Percentiles rank a stretch among this genome's conserved stretches.
Evolutionary conservation across 2,113 vertebrate genomes (phyloP).

Genomic region (Circaetus cinerascens): DNA sequence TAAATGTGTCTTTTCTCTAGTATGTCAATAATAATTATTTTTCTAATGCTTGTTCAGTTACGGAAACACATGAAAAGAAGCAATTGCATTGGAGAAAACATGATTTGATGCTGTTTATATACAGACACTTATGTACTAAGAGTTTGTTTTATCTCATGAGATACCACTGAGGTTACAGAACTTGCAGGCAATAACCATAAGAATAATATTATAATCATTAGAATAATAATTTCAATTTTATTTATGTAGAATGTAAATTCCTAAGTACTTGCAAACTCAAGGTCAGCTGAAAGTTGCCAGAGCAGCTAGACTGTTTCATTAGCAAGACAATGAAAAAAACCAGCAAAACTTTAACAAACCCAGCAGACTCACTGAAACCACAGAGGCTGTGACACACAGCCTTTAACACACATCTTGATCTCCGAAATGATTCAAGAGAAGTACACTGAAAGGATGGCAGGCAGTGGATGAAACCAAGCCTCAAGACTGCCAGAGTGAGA

Average conservation of each 20-base stretch:
- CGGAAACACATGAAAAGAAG: conserved; percentile 20
- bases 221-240: neutral
- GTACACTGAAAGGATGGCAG: neutral
- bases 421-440: neutral
- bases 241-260: neutral
- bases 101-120: conserved; percentile 5
- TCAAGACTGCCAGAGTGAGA: neutral
- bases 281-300: conserved; percentile 36
- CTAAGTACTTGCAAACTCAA: neutral
- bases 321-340: neutral
- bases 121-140: neutral
- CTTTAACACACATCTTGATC: neutral
- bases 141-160: conserved; percentile 11
- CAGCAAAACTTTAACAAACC: neutral
- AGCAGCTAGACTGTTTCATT: neutral
- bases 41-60: conserved; percentile 17
- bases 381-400: neutral
- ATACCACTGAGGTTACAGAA: neutral
- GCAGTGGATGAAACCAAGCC: neutral
- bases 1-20: neutral
- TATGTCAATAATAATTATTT: conserved; percentile 36
- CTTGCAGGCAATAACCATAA: neutral
- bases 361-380: neutral
- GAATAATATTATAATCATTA: neutral
- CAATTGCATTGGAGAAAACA: conserved; percentile 1